These are phyloP conservation scores for Lomographa bimaculata DNA, from an alignment of 2,888 invertebrate genomes.

Conservation along the genomic window DNA sequence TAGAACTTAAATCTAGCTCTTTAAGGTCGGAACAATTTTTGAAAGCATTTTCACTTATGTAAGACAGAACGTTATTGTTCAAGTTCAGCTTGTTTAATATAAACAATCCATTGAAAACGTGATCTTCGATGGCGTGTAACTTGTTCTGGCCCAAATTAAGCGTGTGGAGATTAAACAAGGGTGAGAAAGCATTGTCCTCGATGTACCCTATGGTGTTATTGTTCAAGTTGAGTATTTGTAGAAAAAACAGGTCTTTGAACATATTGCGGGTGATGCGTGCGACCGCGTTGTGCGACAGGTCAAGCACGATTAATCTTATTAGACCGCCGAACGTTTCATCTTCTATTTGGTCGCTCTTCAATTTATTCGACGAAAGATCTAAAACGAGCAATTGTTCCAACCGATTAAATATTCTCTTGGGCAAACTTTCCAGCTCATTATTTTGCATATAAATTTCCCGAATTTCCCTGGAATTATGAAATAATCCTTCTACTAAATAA, in stretches of 20 bases:
- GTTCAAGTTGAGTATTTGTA: slow-evolving; percentile 92
- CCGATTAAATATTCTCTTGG: slow-evolving; percentile 92
- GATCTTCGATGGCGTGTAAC: slow-evolving; percentile 89
- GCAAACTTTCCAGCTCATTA: slow-evolving; percentile 92
- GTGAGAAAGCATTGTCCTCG: slow-evolving; percentile 93
- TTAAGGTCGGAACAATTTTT: slow-evolving; percentile 94
- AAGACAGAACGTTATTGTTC: slow-evolving; percentile 91
- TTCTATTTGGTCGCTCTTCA: slow-evolving; percentile 93
- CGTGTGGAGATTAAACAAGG: slow-evolving; percentile 94
- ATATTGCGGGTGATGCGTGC: slow-evolving; percentile 91
- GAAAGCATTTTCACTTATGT: slow-evolving; percentile 91
- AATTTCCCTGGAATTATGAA: slow-evolving; percentile 91
- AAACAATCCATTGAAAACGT: slow-evolving; percentile 92
- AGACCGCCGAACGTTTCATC: slow-evolving; percentile 93
- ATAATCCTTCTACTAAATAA: slow-evolving; percentile 91
- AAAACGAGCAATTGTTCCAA: slow-evolving; percentile 93
- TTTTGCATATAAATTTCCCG: slow-evolving; percentile 93
- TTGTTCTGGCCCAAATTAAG: slow-evolving; percentile 94
- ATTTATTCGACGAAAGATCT: slow-evolving; percentile 93
- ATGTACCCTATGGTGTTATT: slow-evolving; percentile 93
- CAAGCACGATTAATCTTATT: slow-evolving; percentile 93
- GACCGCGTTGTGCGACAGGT: slow-evolving; percentile 92
- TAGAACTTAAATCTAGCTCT: slow-evolving; percentile 94
- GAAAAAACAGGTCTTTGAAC: slow-evolving; percentile 93
- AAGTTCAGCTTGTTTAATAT: slow-evolving; percentile 92